Evolutionary conservation across 1,140 invertebrate genomes (phyloP), one percentile per base, ranked within the genome.

Genomic region (Sitophilus oryzae): DNA sequence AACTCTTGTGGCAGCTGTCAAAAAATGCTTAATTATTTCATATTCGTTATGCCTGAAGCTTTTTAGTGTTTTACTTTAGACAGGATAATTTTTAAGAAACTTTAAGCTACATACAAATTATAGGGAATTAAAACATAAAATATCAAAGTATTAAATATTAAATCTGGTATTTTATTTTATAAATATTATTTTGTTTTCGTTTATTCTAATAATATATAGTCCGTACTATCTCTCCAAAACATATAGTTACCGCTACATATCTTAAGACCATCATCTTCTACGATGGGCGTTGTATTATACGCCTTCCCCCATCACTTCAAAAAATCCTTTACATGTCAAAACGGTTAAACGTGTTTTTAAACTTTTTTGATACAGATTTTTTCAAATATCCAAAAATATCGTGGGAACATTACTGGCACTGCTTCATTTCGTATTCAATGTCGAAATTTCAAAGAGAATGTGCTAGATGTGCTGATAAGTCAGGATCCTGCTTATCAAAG

Each of bases 1-100:
- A 35, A 38, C 35, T 49, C 21, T 11, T 36, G 34, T 50, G 47
- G 37, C 47, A 40, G 47, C 47, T 50, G 47, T 50, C 47, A 50
- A 30, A 30, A 30, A 30, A 30, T 30, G 5, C 11, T 5, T 30
- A 30, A 30, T 30, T 30, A 30, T 30, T 30, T 30, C 11, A 30
- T 30, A 30, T 30, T 30, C 25, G 11, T 30, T 30, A 30, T 11
- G 11, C 5, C 5, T 30, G 25, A 30, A 11, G 25, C 25, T 30
- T 30, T 30, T 30, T 30, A 11, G 25, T 30, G 11, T 11, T 6
- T 5, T 30, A 30, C 25, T 11, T n/a, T n/a, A n/a, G n/a, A n/a
- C n/a, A n/a, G n/a, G n/a, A n/a, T n/a, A n/a, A n/a, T n/a, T n/a
- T n/a, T n/a, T n/a, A n/a, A n/a, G n/a, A n/a, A n/a, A n/a, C n/a